These are phyloP conservation scores for Alfaro cultratus DNA, from an alignment of 2,797 vertebrate species.

Conservation along the genomic window DNA sequence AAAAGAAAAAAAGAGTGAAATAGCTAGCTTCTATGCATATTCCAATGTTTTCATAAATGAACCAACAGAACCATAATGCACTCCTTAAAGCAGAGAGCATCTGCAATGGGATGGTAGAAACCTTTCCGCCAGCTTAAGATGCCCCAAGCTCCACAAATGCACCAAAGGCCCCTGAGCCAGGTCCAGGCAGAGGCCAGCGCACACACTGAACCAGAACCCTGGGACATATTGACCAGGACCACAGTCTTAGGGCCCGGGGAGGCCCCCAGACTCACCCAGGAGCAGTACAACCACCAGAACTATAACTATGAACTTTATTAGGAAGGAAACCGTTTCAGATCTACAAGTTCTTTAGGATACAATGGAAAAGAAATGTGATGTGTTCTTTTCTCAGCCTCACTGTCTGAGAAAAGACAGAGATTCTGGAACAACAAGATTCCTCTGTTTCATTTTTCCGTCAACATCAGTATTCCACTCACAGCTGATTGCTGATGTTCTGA, in stretches of 20 bases:
- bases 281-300: too few relatives aligned
- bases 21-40: neutral
- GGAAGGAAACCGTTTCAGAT: neutral
- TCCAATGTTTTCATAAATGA: neutral
- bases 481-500: neutral
- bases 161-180: too few relatives aligned
- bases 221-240: too few relatives aligned
- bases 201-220: too few relatives aligned
- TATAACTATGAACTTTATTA: neutral
- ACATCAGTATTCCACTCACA: neutral
- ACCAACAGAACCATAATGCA: neutral
- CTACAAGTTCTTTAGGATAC: neutral
- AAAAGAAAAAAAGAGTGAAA: neutral
- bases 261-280: too few relatives aligned
- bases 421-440: neutral
- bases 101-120: too few relatives aligned
- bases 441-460: neutral
- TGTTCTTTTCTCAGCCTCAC: neutral
- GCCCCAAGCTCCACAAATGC: too few relatives aligned
- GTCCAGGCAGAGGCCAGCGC: too few relatives aligned
- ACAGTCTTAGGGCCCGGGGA: too few relatives aligned
- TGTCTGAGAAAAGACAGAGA: neutral
- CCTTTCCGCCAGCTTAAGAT: too few relatives aligned
- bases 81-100: too few relatives aligned
- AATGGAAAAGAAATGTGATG: neutral